Base-by-base conservation (phyloP, 2,888 invertebrate species). In the Melolontha melolontha region DNA sequence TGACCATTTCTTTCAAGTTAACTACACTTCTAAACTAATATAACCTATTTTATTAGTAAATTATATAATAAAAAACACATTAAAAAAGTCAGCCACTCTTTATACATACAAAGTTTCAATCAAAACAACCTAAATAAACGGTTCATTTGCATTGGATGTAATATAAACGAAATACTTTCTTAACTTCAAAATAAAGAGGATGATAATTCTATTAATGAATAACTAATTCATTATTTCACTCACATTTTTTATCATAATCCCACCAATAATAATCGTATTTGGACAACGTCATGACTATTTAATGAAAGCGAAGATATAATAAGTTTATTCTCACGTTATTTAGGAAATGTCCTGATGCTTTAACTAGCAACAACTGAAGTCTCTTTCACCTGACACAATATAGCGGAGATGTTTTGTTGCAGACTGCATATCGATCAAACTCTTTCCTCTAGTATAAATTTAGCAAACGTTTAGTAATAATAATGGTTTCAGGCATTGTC, bases 311-410 rank as follows among this genome's bases (percentile, higher is more conserved):
- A 29, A 39, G 7, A 22, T 16, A 14, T 34, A 14, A 16, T 47
- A 29, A 12, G 14, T 27, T 29, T 62, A 62, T 16, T 27, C 34
- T 29, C 59, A 47, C 47, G 39, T 39, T 34, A 29, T 10, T 47
- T 16, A 63, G 40, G 41, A 54, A 55, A 59, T 62, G 47, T 49
- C 63, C 51, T 44, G 40, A 49, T 51, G 65, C 59, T 66, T 66
- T 54, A 39, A 54, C 66, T 29, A 62, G 39, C 11, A 44, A 72
- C 64, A 82, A 66, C 2, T 82, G 81, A 49, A 80, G 54, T 44
- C 34, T 65, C 59, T 67, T 67, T 62, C 50, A 16, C 50, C 49
- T 17, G 49, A 11, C 51, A 49, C 59, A 34, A 62, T 62, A 62
- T 22, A 49, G 27, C 62, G 27, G 41, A 50, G 41, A 66, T 59